Conservation (phyloP, 2,113 vertebrate genomes). For the Trinectes maculatus region DNA sequence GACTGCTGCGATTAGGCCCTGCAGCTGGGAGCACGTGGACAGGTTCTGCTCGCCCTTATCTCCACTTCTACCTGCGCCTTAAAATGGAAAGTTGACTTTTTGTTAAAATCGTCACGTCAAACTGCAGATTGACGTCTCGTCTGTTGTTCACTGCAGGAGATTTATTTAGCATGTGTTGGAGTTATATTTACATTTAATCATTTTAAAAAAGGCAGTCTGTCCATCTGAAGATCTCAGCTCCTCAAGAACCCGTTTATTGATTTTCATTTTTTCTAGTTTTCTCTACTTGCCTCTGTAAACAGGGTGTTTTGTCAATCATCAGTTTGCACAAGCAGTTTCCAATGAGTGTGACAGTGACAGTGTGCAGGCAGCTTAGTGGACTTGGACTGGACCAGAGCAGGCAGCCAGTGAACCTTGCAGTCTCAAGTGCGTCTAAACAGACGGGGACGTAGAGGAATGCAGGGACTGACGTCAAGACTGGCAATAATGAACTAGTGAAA, state of each 20-base stretch:
- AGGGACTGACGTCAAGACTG: conserved; percentile 73
- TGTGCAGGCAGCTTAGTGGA: conserved; percentile 20
- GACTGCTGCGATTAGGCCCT: conserved; percentile 57
- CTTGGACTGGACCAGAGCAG: conserved; percentile 31
- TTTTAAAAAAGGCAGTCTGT: not conserved
- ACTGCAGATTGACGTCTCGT: not conserved
- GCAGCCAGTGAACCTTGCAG: conserved; percentile 46
- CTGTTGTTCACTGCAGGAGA: not conserved
- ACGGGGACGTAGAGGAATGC: conserved; percentile 63
- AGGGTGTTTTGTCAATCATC: conserved; percentile 8
- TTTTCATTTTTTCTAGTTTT: not conserved
- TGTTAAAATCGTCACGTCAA: not conserved
- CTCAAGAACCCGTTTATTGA: not conserved
- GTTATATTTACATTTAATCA: not conserved
- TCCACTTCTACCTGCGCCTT: conserved; percentile 10
- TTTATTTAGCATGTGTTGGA: conserved; percentile 11
- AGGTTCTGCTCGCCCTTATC: too few relatives aligned
- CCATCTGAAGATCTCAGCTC: too few relatives aligned
- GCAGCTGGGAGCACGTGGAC: conserved; percentile 29
- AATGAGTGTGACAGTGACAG: conserved; percentile 34
- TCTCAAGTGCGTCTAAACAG: conserved; percentile 68
- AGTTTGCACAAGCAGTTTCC: conserved; percentile 2
- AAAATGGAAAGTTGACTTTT: conserved; percentile 1
- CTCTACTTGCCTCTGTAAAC: not conserved
- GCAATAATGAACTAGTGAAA: conserved; percentile 61